Base-by-base conservation (phyloP, 1,140 invertebrate species). In the Chrysopa pallens region DNA sequence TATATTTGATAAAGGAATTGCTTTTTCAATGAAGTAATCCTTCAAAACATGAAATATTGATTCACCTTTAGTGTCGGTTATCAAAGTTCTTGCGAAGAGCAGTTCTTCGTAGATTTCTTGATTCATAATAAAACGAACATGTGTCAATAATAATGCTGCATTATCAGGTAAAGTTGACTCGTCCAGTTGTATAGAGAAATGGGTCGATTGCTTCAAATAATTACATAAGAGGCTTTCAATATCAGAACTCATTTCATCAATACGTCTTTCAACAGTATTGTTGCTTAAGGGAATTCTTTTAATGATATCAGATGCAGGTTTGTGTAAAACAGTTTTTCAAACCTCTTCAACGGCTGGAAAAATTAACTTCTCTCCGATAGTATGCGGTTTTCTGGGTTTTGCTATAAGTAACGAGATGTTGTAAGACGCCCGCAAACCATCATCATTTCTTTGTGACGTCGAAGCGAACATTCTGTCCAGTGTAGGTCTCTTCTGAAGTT, bases 81-180 rank as follows among this genome's bases (percentile, higher is more conserved):
- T 43, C 48, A 60, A 61, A 53, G 42, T 56, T 60, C 41, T 62
- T 3, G 51, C 48, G 35, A 61, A 61, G 29, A 56, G 48, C 39
- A 63, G 38, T 51, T 60, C 48, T 53, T 53, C 42, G 31, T 43
- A 31, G 36, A 54, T 57, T 59, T 60, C 42, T 56, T 62, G 42
- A 8, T 53, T 40, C 45, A n/a, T 60, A 51, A 62, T 39, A 52
- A 59, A 60, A 39, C 51, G 43, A 45, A 63, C 51, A 54, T 56
- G 59, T 46, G 55, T 49, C 48, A 62, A 55, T 50, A 63, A 54
- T 51, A 61, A 54, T 54, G 59, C 51, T 58, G 52, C 53, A 61
- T 62, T 59, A 48, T 40, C n/a, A n/a, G 56, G 54, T 54, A 61
- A 61, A 44, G 60, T 61, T 49, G 56, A 60, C 47, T 62, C 52